These are phyloP conservation scores for Drosophila orosa DNA, from an alignment of 1,140 invertebrate species.

Conservation along the genomic window DNA sequence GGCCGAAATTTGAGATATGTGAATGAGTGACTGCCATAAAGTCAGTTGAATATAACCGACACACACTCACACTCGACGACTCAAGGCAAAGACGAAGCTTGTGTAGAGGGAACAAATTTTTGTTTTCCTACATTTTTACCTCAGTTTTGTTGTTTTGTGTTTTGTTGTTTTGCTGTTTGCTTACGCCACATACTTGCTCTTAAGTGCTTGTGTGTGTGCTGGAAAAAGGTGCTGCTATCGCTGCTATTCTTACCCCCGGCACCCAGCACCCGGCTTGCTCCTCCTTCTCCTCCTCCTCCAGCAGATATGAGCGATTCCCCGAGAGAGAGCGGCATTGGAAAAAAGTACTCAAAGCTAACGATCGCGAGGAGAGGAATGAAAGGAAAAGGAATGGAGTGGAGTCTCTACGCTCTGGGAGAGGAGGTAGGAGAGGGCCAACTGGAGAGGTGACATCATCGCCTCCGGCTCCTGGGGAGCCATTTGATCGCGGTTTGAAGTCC, in stretches of 20 bases:
- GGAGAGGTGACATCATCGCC: constrained; percentile 44
- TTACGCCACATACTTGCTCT: constrained; percentile 52
- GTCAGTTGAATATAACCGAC: constrained; percentile 41
- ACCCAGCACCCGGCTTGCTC: constrained; percentile 12
- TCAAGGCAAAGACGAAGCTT: constrained; percentile 7
- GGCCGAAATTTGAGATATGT: constrained; percentile 66
- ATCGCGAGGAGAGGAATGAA: constrained; percentile 11
- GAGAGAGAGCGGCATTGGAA: constrained; percentile 8
- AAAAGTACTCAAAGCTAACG: constrained; percentile 33
- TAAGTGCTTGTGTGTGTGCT: constrained; percentile 61
- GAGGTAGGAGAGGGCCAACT: constrained; percentile 26
- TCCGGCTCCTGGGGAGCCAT: constrained; percentile 45
- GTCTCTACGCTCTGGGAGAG: too few relatives aligned
- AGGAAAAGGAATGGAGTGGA: background rate
- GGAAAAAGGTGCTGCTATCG: constrained; percentile 55
- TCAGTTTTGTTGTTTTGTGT: constrained; percentile 35
- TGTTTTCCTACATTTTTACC: constrained; percentile 56
- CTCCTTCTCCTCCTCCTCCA: background rate
- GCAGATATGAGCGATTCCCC: constrained; percentile 18
- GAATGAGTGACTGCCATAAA: constrained; percentile 47
- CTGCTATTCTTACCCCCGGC: constrained; percentile 20
- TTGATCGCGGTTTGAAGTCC: constrained; percentile 44
- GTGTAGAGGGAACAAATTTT: constrained; percentile 43
- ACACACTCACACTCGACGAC: background rate
- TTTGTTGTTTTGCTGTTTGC: constrained; percentile 54